Conservation (phyloP, 2,113 vertebrate species). For the Chaetura pelagica region DNA sequence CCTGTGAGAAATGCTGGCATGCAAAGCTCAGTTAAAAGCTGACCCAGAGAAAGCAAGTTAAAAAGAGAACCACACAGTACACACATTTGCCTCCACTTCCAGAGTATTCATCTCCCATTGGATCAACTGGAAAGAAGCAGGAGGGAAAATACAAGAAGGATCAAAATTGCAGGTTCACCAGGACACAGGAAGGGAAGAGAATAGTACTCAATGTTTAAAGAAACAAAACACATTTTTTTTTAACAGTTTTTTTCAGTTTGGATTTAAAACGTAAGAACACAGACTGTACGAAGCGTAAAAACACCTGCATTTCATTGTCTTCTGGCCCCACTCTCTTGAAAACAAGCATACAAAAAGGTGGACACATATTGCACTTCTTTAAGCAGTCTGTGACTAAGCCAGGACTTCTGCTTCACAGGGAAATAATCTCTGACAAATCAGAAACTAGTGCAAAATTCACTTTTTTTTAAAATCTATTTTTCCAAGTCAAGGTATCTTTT, state of each 20-base stretch:
- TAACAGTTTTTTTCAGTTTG: background rate
- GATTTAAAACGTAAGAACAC: background rate
- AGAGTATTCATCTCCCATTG: conserved; percentile 94
- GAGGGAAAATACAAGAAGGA: conserved; percentile 89
- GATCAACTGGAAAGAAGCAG: conserved; percentile 92
- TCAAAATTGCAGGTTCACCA: conserved; percentile 81
- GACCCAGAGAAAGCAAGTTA: conserved; percentile 74
- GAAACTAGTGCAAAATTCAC: background rate
- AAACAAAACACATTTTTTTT: background rate
- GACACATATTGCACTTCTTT: background rate
- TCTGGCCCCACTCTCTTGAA: background rate
- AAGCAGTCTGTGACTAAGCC: background rate
- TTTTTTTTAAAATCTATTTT: background rate
- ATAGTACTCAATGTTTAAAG: conserved; percentile 30
- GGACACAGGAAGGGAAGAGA: conserved; percentile 68
- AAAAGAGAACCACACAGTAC: conserved; percentile 84
- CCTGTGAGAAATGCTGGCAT: conserved; percentile 79
- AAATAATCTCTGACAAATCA: background rate
- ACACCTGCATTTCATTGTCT: background rate
- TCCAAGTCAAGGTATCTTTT: background rate
- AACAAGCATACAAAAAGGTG: background rate
- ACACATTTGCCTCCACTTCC: conserved; percentile 99
- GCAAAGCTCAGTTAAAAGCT: conserved; percentile 83
- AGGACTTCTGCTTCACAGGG: background rate
- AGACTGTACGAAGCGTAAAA: background rate